Base-by-base conservation (phyloP, 2,113 vertebrate genomes). In the Larimichthys polyactis region DNA sequence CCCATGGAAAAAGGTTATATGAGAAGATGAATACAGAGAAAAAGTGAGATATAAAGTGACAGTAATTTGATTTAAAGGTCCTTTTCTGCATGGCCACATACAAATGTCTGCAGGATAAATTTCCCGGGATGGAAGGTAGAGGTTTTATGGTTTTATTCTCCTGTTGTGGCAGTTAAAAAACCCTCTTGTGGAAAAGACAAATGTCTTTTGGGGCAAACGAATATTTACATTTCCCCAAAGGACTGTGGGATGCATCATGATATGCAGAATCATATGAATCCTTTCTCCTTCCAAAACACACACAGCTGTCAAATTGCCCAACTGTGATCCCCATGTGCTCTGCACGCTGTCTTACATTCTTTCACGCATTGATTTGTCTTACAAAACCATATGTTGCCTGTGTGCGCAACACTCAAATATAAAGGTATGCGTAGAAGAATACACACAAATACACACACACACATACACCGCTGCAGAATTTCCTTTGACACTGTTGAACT, bases 251-350 rank as follows among this genome's bases (percentile, higher is more conserved):
- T n/a, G 72, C 46, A 82, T 87, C 60, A 0, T 75, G 22, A 65
- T 71, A 86, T 81, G 71, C 46, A 14, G 27, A 67, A 63, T 64
- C 36, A 71, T 71, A 59, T 44, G 63, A 70, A 81, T 62, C 43
- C 2, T 74, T 44, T 78, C 59, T 80, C 58, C 40, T 36, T 79
- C 72, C 65, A 82, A 87, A 84, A 67, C 32, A 58, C 81, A 87
- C 71, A 70, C 87, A 90, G 89, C 87, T 89, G 89, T 89, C 69
- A 82, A 40, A 79, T 82, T 75, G 78, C 48, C 69, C 70, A 71
- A 69, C 81, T 69, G 59, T 46, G 54, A 77, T 78, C 66, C 44
- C 66, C 72, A 71, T 83, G 58, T 73, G 75, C 67, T 48, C 43
- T 54, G 48, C n/a, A 71, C 14, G 22, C 73, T 70, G 22, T 5